These are phyloP conservation scores for Characodon lateralis DNA, from an alignment of 2,797 vertebrate species.

Conservation along the genomic window DNA sequence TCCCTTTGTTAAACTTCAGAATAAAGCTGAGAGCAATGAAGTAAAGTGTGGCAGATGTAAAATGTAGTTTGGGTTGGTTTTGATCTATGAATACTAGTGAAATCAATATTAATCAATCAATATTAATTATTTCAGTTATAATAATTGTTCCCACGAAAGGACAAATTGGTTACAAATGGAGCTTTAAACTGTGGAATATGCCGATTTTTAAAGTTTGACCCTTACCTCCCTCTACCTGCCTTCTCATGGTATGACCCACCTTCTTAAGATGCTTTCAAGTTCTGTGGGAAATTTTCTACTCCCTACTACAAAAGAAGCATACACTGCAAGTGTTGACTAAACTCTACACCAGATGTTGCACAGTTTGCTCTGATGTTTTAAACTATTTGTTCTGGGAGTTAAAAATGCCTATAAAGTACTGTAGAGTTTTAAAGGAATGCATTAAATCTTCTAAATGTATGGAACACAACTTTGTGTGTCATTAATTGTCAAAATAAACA, in stretches of 20 bases:
- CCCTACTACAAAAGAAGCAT: not conserved
- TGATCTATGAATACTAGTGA: not conserved
- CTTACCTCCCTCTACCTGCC: conserved; percentile 15
- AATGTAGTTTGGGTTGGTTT: not conserved
- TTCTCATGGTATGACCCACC: conserved; percentile 55
- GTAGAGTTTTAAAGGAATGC: too few relatives aligned
- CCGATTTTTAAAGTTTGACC: conserved; percentile 41
- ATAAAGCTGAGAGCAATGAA: not conserved
- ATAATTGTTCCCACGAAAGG: not conserved
- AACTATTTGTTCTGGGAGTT: not conserved
- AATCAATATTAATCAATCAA: not conserved
- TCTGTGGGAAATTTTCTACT: conserved; percentile 16
- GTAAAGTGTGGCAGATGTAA: not conserved
- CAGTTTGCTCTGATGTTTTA: not conserved
- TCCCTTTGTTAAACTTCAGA: not conserved
- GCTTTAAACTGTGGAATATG: conserved; percentile 41
- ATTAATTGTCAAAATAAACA: not conserved
- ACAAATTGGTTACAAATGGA: not conserved
- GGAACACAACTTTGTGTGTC: not conserved
- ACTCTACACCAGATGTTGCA: not conserved
- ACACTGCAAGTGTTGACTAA: not conserved
- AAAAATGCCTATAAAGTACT: not conserved
- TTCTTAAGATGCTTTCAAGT: conserved; percentile 49
- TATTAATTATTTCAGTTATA: not conserved
- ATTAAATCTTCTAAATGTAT: not conserved